A percentile compares a stretch with the other conserved stretches of the same genome.
phyloP scores from a whole-genome alignment of 1,140 invertebrate genomes.

The Habropoda laboriosa region DNA sequence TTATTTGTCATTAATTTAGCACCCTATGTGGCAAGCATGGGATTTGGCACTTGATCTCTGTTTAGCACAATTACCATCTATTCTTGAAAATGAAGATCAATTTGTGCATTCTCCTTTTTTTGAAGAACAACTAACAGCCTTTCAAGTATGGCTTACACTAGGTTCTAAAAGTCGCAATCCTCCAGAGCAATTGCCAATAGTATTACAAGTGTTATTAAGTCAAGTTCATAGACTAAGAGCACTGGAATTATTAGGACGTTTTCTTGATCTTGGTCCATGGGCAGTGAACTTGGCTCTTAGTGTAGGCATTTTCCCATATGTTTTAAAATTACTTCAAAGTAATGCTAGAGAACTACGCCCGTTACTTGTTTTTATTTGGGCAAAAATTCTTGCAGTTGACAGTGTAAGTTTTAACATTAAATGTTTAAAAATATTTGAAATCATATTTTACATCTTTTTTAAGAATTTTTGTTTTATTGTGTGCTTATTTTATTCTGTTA shows the following conservation, averaged over 20 bases:
- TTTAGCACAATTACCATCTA: slow-evolving; percentile 92
- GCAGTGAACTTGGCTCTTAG: slow-evolving; percentile 97
- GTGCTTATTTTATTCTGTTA: slow-evolving; percentile 62
- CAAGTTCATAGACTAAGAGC: slow-evolving; percentile 98
- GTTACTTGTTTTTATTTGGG: slow-evolving; percentile 98
- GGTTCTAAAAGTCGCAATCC: slow-evolving; percentile 89
- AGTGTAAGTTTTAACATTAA: slow-evolving; percentile 85
- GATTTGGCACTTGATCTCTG: slow-evolving; percentile 97
- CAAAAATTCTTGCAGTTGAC: slow-evolving; percentile 98
- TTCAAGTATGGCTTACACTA: slow-evolving; percentile 96
- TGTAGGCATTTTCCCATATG: slow-evolving; percentile 99
- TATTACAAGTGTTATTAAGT: slow-evolving; percentile 97
- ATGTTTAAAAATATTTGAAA: not conserved
- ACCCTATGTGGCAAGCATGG: slow-evolving; percentile 98
- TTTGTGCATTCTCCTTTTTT: slow-evolving; percentile 96
- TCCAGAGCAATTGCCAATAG: slow-evolving; percentile 98
- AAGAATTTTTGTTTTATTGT: not conserved
- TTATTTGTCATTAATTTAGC: slow-evolving; percentile 75
- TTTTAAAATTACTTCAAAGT: slow-evolving; percentile 97
- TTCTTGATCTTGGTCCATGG: slow-evolving; percentile 98
- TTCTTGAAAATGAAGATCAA: slow-evolving; percentile 85
- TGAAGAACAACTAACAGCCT: slow-evolving; percentile 99
- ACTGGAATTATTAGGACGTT: slow-evolving; percentile 96
- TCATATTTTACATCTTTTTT: not conserved
- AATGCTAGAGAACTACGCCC: slow-evolving; percentile 95